Evolutionary conservation across 1,140 invertebrate species (phyloP), one percentile per base, ranked within the genome.

Genomic region (fruit fly (Drosophila melanogaster)): DNA sequence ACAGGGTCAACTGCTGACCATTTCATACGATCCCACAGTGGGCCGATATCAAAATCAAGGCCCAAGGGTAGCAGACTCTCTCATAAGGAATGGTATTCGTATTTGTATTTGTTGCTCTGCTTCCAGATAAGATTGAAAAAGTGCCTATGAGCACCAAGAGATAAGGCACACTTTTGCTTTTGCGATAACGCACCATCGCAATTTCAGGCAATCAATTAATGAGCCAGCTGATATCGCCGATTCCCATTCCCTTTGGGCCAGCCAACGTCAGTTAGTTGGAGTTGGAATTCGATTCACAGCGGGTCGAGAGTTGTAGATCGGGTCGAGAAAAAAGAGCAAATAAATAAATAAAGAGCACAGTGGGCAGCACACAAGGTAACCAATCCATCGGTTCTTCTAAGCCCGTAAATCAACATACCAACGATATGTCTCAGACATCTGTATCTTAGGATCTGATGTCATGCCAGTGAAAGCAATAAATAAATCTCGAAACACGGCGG

Each of bases 201-300:
- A 81, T 87, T 81, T 67, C 61, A 58, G 80, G 81, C 71, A 86
- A 87, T 87, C 83, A 87, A 87, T 87, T 87, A 89, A 87, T 89
- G 78, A 53, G 59, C 58, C 71, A 67, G 55, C 80, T 83, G 81
- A 85, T 85, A 86, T 41, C 65, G 65, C 60, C 66, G n/a, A 70
- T 40, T 47, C 50, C 69, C 60, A 70, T 40, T 47, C 50, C 69
- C 60, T 60, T 44, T 41, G 54, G 64, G 54, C 70, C 58, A 50
- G 55, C 58, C 43, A 76, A 72, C 71, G 66, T 58, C 71, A 71
- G 83, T 86, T 77, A 79, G 83, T 87, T 83, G 46, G 72, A 53
- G 76, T 87, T 87, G 62, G 76, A 87, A 72, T 87, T 83, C 66
- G 76, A 87, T 79, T 79, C 83, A 76, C 84, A 61, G 58, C 79